Conservation (phyloP, 2,113 vertebrate genomes). For the Ochotona princeps region DNA sequence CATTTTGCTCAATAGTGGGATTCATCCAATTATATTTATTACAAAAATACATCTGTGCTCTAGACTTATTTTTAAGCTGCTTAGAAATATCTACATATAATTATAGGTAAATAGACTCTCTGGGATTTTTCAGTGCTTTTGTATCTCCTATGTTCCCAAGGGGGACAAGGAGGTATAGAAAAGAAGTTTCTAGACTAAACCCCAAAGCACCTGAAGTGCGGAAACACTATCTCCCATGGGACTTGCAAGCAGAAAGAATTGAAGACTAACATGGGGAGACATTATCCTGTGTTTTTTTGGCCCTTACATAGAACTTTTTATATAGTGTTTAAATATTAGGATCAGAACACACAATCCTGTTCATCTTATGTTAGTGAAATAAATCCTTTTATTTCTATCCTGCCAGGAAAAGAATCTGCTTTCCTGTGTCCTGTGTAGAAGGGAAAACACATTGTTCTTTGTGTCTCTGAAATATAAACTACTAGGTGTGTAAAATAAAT, state of each 20-base stretch:
- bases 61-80: neutral
- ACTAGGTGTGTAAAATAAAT: neutral
- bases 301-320: neutral
- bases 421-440: neutral
- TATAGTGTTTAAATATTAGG: neutral
- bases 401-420: neutral
- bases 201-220: neutral
- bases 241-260: neutral
- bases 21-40: neutral
- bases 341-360: neutral
- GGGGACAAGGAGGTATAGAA: neutral
- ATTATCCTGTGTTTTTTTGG: neutral
- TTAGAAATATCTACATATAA: neutral
- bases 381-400: neutral
- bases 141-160: neutral
- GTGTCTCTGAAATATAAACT: neutral
- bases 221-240: neutral
- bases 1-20: neutral
- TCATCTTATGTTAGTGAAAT: neutral
- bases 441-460: neutral
- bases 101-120: neutral
- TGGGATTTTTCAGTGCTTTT: neutral
- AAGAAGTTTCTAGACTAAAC: conserved; percentile 15
- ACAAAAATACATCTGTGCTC: neutral
- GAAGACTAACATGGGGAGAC: neutral